Base-by-base conservation (phyloP, 2,888 invertebrate species). In the Nomada fucata region DNA sequence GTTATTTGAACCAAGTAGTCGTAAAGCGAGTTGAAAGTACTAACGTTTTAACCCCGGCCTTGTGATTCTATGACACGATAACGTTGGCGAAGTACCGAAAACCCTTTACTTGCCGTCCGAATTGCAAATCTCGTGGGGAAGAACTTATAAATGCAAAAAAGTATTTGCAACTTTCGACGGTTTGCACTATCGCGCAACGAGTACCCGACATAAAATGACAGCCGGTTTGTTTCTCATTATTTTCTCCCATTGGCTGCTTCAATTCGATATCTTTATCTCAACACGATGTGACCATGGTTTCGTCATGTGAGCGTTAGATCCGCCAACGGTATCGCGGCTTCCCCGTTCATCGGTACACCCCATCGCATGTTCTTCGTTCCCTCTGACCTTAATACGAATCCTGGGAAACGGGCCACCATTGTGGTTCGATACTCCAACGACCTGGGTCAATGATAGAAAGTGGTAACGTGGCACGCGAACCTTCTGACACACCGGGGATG, bases 351-450 rank as follows among this genome's bases (percentile, higher is more conserved):
- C 71, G 60, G 44, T 59, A 29, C 20, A 50, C 47, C 63, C 70
- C 36, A 36, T 36, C 36, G 36, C 36, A 36, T 36, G 36, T 74
- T 71, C 50, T 68, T 73, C 76, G 57, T 73, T 47, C 69, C 55
- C 52, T 59, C 36, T 85, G 86, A 86, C 86, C 86, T 83, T 79
- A 81, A 86, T 86, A 77, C 78, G 26, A 53, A 74, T 65, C 52
- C 65, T 53, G 52, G 80, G 69, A 79, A 86, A 80, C 76, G 44
- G 83, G 76, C 73, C 83, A 72, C 53, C 73, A 79, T 86, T 78
- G 83, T 57, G 74, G 79, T 61, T 86, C 86, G 85, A 87, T 86
- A 85, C 55, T 65, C 64, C 63, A 72, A 72, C 72, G 74, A 76
- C 71, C 75, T 77, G 47, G 68, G 55, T 60, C 64, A 67, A 75